These are phyloP conservation scores for Strigamia transsilvanica DNA, from an alignment of 2,888 invertebrate species.

Conservation along the genomic window DNA sequence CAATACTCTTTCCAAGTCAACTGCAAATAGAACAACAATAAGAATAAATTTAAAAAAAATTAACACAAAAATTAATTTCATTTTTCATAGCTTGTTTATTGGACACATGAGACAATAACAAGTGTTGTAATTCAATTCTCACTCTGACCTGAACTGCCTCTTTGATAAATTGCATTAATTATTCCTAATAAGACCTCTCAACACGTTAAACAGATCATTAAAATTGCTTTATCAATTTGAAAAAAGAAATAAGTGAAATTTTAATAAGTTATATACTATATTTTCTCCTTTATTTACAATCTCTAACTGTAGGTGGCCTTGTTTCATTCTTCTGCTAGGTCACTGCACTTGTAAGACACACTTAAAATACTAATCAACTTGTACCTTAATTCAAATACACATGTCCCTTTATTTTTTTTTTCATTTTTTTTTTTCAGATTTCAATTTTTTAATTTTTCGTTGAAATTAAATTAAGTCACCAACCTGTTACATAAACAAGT, in stretches of 20 bases:
- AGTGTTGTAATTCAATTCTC: background rate
- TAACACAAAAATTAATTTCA: background rate
- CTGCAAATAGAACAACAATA: constrained; percentile 16
- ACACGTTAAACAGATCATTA: background rate
- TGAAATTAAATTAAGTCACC: no score
- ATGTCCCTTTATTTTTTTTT: background rate
- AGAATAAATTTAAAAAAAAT: background rate
- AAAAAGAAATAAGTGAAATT: background rate
- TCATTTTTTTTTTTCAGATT: background rate
- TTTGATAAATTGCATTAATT: background rate
- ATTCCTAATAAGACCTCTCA: background rate
- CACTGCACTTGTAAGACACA: background rate
- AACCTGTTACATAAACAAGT: no score
- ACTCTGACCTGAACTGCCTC: background rate
- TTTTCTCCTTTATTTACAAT: background rate
- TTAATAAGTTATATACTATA: background rate
- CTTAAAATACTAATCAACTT: constrained; percentile 32
- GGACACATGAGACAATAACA: background rate
- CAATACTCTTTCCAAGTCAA: background rate
- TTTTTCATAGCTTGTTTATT: background rate
- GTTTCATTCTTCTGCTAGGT: constrained; percentile 22
- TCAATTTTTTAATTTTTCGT: background rate
- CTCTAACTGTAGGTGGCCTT: constrained; percentile 1
- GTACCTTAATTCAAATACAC: background rate
- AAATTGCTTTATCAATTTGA: background rate